phyloP scores from a whole-genome alignment of 2,888 invertebrate genomes.

The Mantis religiosa region DNA sequence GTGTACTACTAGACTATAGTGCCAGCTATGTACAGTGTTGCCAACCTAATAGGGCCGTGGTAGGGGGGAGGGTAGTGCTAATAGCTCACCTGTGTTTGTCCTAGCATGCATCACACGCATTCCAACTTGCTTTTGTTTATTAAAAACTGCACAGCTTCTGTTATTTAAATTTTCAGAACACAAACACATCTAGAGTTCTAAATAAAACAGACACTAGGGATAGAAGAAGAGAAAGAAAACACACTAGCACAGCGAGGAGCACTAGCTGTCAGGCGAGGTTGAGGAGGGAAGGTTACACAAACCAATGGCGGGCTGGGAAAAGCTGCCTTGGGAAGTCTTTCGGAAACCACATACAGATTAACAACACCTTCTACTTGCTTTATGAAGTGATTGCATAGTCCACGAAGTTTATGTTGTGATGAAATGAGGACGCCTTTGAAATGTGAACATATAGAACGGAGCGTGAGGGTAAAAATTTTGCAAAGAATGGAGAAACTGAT shows the following conservation, averaged over 20 bases:
- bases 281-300: not conserved
- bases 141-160: not conserved
- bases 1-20: not conserved
- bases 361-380: too few relatives aligned
- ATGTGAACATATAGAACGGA: too few relatives aligned
- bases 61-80: not conserved
- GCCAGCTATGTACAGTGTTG: not conserved
- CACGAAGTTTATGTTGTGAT: too few relatives aligned
- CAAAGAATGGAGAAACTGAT: too few relatives aligned
- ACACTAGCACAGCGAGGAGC: not conserved
- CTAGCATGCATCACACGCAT: not conserved
- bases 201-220: conserved; percentile 2
- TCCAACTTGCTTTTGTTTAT: not conserved
- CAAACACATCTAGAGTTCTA: not conserved
- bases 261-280: not conserved
- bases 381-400: too few relatives aligned
- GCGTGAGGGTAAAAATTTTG: too few relatives aligned
- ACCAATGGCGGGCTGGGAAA: not conserved
- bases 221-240: not conserved
- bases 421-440: too few relatives aligned
- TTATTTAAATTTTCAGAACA: not conserved
- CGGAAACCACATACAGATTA: not conserved
- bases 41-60: not conserved
- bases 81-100: not conserved
- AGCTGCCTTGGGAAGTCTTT: not conserved